A percentile compares a stretch with the other conserved stretches of the same genome.
phyloP scores from a whole-genome alignment of 2,797 vertebrate species.

The Zalophus californianus region DNA sequence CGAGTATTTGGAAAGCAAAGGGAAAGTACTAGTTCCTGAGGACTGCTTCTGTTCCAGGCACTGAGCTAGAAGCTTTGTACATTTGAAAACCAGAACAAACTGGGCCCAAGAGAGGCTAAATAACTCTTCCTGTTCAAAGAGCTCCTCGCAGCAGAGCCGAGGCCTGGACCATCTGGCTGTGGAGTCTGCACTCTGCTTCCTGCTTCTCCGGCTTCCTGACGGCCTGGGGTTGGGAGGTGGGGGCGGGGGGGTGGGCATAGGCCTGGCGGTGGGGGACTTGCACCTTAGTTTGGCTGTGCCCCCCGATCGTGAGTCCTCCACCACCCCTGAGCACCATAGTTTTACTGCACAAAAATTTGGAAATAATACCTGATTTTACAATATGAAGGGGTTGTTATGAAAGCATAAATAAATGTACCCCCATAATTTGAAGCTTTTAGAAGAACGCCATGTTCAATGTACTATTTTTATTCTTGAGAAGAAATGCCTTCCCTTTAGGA shows the following conservation, averaged over 20 bases:
- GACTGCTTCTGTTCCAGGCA: not conserved
- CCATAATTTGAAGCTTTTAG: not conserved
- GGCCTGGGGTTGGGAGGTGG: no score
- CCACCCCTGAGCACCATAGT: no score
- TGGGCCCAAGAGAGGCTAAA: not conserved
- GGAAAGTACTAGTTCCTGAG: not conserved
- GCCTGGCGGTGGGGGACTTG: not conserved
- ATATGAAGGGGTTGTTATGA: not conserved
- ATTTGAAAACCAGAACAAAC: not conserved
- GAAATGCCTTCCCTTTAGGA: not conserved
- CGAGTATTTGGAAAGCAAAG: not conserved
- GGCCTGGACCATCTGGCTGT: not conserved
- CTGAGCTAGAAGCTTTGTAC: not conserved
- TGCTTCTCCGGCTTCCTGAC: not conserved
- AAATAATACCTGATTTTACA: not conserved
- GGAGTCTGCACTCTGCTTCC: not conserved
- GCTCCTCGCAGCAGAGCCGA: not conserved
- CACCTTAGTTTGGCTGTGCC: no score
- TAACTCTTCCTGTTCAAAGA: not conserved
- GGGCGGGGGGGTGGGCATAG: fast-evolving
- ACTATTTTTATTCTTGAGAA: not conserved
- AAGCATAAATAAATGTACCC: not conserved
- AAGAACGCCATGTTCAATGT: not conserved
- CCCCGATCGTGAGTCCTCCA: not conserved
- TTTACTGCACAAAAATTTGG: not conserved